Evolutionary conservation across 2,113 vertebrate species (phyloP).

Genomic region (Pelmatolapia mariae): DNA sequence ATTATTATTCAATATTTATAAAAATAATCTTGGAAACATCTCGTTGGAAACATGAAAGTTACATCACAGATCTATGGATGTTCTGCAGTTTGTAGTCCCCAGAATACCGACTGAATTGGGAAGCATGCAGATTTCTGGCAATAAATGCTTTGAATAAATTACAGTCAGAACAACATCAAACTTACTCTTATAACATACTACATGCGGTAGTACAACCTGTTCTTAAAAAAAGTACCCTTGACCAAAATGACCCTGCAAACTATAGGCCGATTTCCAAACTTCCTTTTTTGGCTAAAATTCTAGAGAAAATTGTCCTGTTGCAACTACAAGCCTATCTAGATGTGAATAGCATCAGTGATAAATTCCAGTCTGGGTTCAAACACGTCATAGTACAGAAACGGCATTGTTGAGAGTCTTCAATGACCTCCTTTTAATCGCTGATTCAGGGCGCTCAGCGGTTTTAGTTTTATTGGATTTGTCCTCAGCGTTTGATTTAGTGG

Average conservation of each 20-base stretch:
- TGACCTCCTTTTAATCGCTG: accelerated
- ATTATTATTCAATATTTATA: neutral
- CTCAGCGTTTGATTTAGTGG: neutral
- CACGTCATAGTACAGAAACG: accelerated
- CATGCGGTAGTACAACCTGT: accelerated
- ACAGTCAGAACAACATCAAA: neutral
- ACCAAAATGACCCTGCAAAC: neutral
- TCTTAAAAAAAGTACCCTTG: neutral
- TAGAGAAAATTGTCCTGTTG: neutral
- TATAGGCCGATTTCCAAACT: neutral
- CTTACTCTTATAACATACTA: neutral
- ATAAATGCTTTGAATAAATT: neutral
- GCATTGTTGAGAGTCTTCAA: neutral
- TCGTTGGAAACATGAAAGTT: neutral
- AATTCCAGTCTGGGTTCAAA: neutral
- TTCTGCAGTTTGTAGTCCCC: neutral
- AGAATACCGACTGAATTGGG: neutral
- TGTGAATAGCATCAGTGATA: neutral
- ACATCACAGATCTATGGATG: neutral
- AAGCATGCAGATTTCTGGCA: neutral
- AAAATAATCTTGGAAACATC: neutral
- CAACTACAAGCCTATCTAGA: neutral
- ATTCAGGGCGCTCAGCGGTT: neutral
- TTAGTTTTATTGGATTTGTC: neutral
- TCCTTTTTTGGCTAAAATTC: neutral